Conservation (phyloP, 2,113 vertebrate species). For the Eidolon helvum region DNA sequence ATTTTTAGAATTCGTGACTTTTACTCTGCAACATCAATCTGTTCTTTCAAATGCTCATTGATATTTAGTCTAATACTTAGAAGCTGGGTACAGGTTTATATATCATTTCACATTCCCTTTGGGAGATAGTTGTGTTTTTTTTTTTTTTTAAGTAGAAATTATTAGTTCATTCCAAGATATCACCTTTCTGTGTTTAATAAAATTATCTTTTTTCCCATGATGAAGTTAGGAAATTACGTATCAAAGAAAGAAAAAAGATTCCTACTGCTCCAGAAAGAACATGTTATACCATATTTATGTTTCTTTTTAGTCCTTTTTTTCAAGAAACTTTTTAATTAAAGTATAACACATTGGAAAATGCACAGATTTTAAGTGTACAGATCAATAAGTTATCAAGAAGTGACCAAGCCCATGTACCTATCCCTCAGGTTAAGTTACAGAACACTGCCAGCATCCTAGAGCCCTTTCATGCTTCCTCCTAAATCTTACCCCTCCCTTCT, state of each 20-base stretch:
- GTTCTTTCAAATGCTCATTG: neutral
- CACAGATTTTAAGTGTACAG: neutral
- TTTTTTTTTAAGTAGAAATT: slow-evolving; percentile 38
- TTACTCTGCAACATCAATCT: neutral
- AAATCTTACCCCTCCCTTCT: neutral
- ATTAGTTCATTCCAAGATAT: slow-evolving; percentile 9
- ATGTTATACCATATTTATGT: neutral
- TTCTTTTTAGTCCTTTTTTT: neutral
- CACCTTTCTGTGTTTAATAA: neutral
- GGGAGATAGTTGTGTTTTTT: neutral
- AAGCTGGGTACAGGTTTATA: neutral
- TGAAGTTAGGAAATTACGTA: slow-evolving; percentile 28
- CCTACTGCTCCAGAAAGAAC: neutral
- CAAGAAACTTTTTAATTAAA: neutral
- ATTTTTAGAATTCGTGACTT: slow-evolving; percentile 14
- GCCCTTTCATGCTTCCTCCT: neutral
- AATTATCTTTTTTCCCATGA: slow-evolving; percentile 24
- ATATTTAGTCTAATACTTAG: neutral
- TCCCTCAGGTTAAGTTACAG: neutral
- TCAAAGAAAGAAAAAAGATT: slow-evolving; percentile 1
- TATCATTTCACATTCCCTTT: neutral
- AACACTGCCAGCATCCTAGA: neutral
- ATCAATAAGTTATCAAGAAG: neutral
- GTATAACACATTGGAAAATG: neutral
- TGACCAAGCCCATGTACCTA: neutral